phyloP scores from a whole-genome alignment of 2,888 invertebrate species.

The Syrista parreyssii region DNA sequence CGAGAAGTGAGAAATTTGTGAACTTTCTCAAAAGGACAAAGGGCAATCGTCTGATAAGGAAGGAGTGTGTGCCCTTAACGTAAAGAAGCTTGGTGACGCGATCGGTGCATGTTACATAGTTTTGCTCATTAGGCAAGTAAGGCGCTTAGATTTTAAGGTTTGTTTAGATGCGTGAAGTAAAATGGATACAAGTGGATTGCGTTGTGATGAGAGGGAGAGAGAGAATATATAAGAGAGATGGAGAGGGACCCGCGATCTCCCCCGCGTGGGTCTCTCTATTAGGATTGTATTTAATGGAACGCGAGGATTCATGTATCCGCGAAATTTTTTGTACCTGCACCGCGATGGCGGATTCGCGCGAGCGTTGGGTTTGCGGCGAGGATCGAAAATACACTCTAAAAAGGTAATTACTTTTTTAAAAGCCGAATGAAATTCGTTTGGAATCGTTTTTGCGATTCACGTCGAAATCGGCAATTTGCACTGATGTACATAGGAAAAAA shows the following conservation, averaged over 20 bases:
- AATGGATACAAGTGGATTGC: constrained; percentile 22
- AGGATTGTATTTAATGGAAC: not conserved
- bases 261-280: not conserved
- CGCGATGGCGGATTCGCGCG: not conserved
- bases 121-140: constrained; percentile 51
- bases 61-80: not conserved
- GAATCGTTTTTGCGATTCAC: not conserved
- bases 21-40: not conserved
- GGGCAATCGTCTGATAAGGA: not conserved
- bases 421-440: not conserved
- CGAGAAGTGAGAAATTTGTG: not conserved
- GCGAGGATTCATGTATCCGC: not conserved
- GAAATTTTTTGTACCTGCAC: not conserved
- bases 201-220: constrained; percentile 14
- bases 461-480: not conserved
- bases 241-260: not conserved
- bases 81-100: not conserved
- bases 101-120: constrained; percentile 31
- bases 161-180: constrained; percentile 20
- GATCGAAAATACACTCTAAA: not conserved
- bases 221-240: constrained; percentile 1
- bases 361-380: not conserved
- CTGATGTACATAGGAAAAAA: not conserved
- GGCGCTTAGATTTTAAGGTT: constrained; percentile 22
- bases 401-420: not conserved